Evolutionary conservation across 2,888 invertebrate genomes (phyloP).

Genomic region (Acanthococcus lagerstroemiae): DNA sequence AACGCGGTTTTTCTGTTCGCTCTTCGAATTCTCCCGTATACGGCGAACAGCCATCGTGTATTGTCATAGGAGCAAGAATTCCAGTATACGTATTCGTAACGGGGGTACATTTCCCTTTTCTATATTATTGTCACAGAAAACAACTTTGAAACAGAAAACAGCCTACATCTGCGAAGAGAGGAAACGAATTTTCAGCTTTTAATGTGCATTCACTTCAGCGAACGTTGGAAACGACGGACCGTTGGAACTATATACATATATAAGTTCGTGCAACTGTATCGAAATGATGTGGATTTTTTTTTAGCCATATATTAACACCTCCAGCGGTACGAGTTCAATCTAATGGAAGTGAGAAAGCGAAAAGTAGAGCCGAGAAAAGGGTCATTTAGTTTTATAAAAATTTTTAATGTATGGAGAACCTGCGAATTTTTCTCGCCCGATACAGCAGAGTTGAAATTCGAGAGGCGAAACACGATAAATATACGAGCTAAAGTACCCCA

Average conservation of each 20-base stretch:
- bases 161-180: neutral
- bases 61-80: slow-evolving; percentile 18
- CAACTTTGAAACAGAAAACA: slow-evolving; percentile 8
- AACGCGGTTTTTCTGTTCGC: slow-evolving; percentile 14
- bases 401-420: slow-evolving; percentile 5
- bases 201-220: slow-evolving; percentile 23
- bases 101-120: neutral
- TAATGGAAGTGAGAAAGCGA: slow-evolving; percentile 13
- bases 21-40: slow-evolving; percentile 3
- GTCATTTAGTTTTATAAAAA: slow-evolving; percentile 2
- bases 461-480: too few relatives aligned
- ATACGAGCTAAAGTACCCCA: too few relatives aligned
- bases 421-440: neutral
- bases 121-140: neutral
- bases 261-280: neutral
- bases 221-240: neutral
- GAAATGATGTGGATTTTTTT: slow-evolving; percentile 17
- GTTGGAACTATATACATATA: slow-evolving; percentile 1
- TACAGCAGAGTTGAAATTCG: too few relatives aligned
- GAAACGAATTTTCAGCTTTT: slow-evolving; percentile 16
- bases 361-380: neutral
- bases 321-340: slow-evolving; percentile 13
- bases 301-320: slow-evolving; percentile 14
- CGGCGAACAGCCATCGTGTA: slow-evolving; percentile 1
- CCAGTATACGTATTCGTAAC: slow-evolving; percentile 5